Evolutionary conservation across 2,797 vertebrate genomes (phyloP), one percentile per base, ranked within the genome.

Genomic region (Buceros bicornis): DNA sequence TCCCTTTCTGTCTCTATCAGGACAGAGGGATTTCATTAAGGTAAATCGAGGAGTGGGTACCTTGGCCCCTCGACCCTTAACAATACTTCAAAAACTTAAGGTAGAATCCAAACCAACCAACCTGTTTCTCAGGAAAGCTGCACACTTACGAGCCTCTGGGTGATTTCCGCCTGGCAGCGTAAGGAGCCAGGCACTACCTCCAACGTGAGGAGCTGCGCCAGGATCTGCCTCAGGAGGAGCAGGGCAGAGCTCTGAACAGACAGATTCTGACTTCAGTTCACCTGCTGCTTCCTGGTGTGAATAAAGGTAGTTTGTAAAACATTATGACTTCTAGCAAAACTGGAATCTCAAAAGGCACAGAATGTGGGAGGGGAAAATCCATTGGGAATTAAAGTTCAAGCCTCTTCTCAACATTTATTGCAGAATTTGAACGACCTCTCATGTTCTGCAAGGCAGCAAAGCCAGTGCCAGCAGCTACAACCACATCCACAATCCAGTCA

Each of bases 121-220:
- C 4, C 24, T 71, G 53, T 37, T 93, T 83, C 65, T 83, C 28
- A 28, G 28, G 54, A 87, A 33, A 13, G 50, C 15, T 53, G 65
- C 71, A 57, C 45, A 62, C 15, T 25, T 17, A n/a, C 33, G 19
- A 71, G 43, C 31, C 77, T 40, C 53, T 76, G 40, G 37, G 29
- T 45, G 26, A 77, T 33, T 77, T 77, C 57, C 21, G 17, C 50
- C 26, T 35, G n/a, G 51, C 76, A 60, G 58, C 7, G 2, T 10
- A 7, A 84, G 42, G 61, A 82, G 43, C 19, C 58, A 73, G 60
- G 65, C 15, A 45, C 13, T 7, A 33, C 10, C 42, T 70, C 58
- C 0, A 1, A 22, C 0, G 0, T 10, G 42, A 65, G 4, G 2
- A 79, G 62, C 77, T 60, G 43, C 43, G 35, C 47, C 35, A 66